A percentile compares a stretch with the other conserved stretches of the same genome.
Evolutionary conservation across 1,140 invertebrate genomes (phyloP).

Genomic region (Monomorium pharaonis): DNA sequence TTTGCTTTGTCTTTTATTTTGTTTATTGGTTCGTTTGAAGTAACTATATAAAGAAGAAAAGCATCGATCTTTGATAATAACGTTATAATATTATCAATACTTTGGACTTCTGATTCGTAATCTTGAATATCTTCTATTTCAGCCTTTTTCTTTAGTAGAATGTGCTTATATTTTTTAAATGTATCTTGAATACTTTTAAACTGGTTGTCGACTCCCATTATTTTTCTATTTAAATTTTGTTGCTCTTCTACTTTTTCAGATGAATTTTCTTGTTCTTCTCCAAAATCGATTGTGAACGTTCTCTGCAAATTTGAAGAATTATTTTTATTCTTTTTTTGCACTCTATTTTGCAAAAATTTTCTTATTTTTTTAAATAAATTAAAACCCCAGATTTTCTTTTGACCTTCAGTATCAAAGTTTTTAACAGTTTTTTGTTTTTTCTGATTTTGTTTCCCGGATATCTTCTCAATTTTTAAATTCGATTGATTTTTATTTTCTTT

Average conservation of each 20-base stretch:
- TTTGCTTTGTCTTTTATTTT: not conserved
- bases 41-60: not conserved
- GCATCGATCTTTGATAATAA: slow-evolving; percentile 8
- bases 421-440: not conserved
- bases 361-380: slow-evolving; percentile 12
- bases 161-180: not conserved
- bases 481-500: not conserved
- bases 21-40: not conserved
- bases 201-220: not conserved
- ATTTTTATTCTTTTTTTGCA: not conserved
- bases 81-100: not conserved
- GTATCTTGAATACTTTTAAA: not conserved
- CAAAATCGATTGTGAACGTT: not conserved
- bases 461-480: not conserved
- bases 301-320: not conserved
- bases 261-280: not conserved
- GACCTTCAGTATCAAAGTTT: not conserved
- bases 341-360: not conserved
- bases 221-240: not conserved
- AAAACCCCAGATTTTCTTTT: not conserved
- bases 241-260: not conserved
- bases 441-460: not conserved
- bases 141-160: not conserved
- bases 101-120: not conserved
- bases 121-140: not conserved